These are phyloP conservation scores for Carcharodon carcharias DNA, from an alignment of 2,797 vertebrate genomes.

Conservation along the genomic window DNA sequence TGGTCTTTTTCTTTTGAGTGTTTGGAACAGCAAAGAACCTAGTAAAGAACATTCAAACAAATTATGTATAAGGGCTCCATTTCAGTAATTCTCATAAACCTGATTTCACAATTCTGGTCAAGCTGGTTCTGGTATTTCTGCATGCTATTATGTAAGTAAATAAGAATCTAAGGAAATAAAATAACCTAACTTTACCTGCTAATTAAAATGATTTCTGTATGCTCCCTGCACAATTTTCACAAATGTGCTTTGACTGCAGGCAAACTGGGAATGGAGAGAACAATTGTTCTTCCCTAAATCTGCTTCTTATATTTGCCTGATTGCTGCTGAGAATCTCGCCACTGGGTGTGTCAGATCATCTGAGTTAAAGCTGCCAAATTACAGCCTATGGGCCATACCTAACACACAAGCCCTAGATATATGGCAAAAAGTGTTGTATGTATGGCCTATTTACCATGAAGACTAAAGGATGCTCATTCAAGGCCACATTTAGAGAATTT, in stretches of 20 bases:
- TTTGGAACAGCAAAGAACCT: neutral
- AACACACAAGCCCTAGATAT: neutral
- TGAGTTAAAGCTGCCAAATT: neutral
- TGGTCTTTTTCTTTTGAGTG: neutral
- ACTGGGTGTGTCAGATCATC: neutral
- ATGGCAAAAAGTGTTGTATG: neutral
- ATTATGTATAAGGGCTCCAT: neutral
- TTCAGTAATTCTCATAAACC: neutral
- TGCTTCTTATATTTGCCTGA: neutral
- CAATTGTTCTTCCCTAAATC: neutral
- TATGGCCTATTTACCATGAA: neutral
- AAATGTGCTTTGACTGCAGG: neutral
- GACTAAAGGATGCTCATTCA: neutral
- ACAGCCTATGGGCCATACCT: neutral
- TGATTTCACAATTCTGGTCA: neutral
- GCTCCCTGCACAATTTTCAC: neutral
- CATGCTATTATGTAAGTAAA: neutral
- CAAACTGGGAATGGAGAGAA: neutral
- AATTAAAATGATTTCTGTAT: neutral
- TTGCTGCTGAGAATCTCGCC: neutral
- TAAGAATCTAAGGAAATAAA: neutral
- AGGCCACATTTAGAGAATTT: neutral
- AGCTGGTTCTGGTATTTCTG: neutral
- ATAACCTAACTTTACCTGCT: neutral
- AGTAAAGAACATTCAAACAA: neutral